Conservation (phyloP, 1,140 invertebrate species). For the Zaprionus camerounensis region DNA sequence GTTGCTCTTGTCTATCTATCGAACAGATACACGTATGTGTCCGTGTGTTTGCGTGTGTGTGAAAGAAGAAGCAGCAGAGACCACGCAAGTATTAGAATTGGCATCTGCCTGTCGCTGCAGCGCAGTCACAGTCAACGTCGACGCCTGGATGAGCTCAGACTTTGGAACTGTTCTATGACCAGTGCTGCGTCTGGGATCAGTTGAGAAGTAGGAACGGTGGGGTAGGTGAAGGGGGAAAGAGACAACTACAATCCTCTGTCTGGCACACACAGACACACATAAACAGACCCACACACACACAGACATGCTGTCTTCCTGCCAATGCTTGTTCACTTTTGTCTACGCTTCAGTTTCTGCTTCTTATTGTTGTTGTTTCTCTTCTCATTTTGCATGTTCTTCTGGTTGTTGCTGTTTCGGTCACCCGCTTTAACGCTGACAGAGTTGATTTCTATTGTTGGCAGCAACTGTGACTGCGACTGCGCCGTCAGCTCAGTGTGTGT, state of each 20-base stretch:
- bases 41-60: not conserved
- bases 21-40: not conserved
- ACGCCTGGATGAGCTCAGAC: slow-evolving; percentile 45
- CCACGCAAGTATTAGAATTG: slow-evolving; percentile 41
- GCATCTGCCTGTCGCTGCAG: not conserved
- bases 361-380: slow-evolving; percentile 27
- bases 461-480: slow-evolving; percentile 55
- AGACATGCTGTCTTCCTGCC: not conserved
- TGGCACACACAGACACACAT: not conserved
- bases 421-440: slow-evolving; percentile 64
- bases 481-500: slow-evolving; percentile 47
- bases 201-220: slow-evolving; percentile 2
- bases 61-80: slow-evolving; percentile 4
- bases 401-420: slow-evolving; percentile 10
- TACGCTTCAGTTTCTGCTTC: slow-evolving; percentile 50
- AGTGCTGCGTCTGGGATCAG: not conserved
- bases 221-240: slow-evolving; percentile 22
- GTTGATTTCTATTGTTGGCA: slow-evolving; percentile 78
- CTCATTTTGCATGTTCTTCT: slow-evolving; percentile 22
- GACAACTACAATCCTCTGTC: slow-evolving; percentile 51
- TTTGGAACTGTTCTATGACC: slow-evolving; percentile 34
- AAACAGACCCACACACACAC: not conserved
- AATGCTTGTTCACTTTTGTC: slow-evolving; percentile 60
- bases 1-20: slow-evolving; percentile 29
- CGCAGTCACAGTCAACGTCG: not conserved